Conservation (phyloP, 2,797 vertebrate genomes). For the Eptatretus atami region DNA sequence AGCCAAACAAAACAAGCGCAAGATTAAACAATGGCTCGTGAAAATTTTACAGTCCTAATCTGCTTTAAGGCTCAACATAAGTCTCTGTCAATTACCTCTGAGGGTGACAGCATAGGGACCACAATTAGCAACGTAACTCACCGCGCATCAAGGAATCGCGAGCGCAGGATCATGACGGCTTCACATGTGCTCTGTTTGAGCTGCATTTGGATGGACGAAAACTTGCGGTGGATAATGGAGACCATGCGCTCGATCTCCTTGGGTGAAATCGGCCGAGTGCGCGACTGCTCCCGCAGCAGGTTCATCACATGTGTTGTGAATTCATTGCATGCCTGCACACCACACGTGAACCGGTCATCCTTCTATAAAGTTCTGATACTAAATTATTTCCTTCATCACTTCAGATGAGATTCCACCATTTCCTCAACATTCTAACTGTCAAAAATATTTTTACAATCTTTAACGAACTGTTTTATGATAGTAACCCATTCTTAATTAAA, state of each 20-base stretch:
- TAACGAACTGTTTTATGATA: too few relatives aligned
- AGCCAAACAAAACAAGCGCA: slow-evolving; percentile 10
- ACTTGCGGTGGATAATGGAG: slow-evolving; percentile 92
- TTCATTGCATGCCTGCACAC: slow-evolving; percentile 55
- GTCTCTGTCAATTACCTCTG: too few relatives aligned
- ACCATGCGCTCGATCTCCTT: slow-evolving; percentile 97
- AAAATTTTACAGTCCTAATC: too few relatives aligned
- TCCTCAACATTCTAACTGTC: too few relatives aligned
- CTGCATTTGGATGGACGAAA: slow-evolving; percentile 99
- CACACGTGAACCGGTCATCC: slow-evolving; percentile 10
- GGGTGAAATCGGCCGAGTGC: slow-evolving; percentile 70
- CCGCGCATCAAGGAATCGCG: slow-evolving; percentile 75
- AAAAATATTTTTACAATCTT: too few relatives aligned
- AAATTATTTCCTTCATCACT: too few relatives aligned
- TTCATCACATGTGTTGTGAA: slow-evolving; percentile 98
- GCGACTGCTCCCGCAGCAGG: slow-evolving; percentile 65
- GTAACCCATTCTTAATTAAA: too few relatives aligned
- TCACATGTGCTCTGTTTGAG: slow-evolving; percentile 89
- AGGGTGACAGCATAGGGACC: too few relatives aligned
- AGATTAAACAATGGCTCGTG: background rate
- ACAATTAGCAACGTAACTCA: slow-evolving; percentile 14
- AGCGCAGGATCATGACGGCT: slow-evolving; percentile 91
- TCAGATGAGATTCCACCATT: too few relatives aligned
- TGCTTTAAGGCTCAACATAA: too few relatives aligned
- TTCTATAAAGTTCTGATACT: too few relatives aligned